Percentiles rank a stretch among this genome's conserved stretches.
phyloP scores from a whole-genome alignment of 2,888 invertebrate species.

The Lamellibrachia columna region DNA sequence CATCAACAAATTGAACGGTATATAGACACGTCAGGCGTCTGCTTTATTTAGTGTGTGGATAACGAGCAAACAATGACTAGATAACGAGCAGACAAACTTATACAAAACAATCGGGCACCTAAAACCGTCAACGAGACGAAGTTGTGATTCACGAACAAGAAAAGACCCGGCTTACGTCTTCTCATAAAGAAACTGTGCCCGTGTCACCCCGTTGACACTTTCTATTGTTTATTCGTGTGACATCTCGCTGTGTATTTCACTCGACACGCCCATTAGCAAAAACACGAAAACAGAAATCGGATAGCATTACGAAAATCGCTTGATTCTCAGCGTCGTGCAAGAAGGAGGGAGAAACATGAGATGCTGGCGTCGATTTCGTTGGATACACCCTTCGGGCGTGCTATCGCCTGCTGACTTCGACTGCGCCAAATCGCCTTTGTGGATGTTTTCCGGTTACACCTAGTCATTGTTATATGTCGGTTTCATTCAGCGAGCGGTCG shows the following conservation, averaged over 20 bases:
- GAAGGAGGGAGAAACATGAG: background rate
- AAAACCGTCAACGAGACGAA: background rate
- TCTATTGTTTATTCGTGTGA: background rate
- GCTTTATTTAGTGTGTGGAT: too few relatives aligned
- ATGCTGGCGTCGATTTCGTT: background rate
- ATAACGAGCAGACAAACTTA: background rate
- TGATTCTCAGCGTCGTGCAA: background rate
- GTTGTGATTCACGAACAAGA: background rate
- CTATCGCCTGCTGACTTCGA: background rate
- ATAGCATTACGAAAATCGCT: background rate
- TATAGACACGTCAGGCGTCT: too few relatives aligned
- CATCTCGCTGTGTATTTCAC: background rate
- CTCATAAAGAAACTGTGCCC: background rate
- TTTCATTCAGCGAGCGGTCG: background rate
- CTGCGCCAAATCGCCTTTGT: background rate
- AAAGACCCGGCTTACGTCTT: background rate
- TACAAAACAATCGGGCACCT: background rate
- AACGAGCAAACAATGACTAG: too few relatives aligned
- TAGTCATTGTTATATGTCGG: background rate
- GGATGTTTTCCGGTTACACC: background rate
- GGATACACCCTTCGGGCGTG: background rate
- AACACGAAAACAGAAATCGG: background rate
- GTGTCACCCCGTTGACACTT: background rate
- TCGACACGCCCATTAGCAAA: background rate
- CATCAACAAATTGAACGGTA: too few relatives aligned